phyloP scores from a whole-genome alignment of 2,888 invertebrate genomes.

The Cyclophora albipunctata region DNA sequence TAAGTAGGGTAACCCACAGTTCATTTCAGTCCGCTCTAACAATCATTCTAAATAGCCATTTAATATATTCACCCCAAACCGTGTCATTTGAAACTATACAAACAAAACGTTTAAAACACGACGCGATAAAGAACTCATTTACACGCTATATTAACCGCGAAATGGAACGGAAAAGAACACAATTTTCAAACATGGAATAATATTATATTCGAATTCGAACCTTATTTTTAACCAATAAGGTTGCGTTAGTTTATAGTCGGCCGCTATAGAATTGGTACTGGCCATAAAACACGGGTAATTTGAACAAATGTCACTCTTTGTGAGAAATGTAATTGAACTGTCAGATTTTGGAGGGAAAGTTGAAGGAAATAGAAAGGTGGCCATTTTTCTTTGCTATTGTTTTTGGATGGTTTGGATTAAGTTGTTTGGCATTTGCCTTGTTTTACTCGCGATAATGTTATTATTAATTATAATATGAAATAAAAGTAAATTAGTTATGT shows the following conservation, averaged over 20 bases:
- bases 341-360: conserved; percentile 60
- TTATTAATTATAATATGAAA: too few relatives aligned
- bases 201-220: conserved; percentile 21
- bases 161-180: conserved; percentile 61
- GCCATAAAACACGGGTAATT: conserved; percentile 53
- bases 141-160: conserved; percentile 67
- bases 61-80: conserved; percentile 64
- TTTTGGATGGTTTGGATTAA: too few relatives aligned
- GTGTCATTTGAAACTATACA: conserved; percentile 47
- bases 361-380: conserved; percentile 2
- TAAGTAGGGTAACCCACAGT: too few relatives aligned
- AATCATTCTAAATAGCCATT: conserved; percentile 6
- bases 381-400: not conserved
- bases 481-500: too few relatives aligned
- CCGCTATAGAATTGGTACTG: conserved; percentile 14
- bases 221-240: conserved; percentile 3
- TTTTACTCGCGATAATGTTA: too few relatives aligned
- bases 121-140: conserved; percentile 71
- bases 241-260: too few relatives aligned
- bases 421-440: too few relatives aligned
- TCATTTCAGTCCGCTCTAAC: too few relatives aligned
- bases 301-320: conserved; percentile 67
- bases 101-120: conserved; percentile 59
- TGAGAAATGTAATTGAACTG: conserved; percentile 59
- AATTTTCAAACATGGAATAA: conserved; percentile 23